A percentile compares a stretch with the other conserved stretches of the same genome.
phyloP scores from a whole-genome alignment of 2,113 vertebrate genomes.

The Phyllostomus hastatus region DNA sequence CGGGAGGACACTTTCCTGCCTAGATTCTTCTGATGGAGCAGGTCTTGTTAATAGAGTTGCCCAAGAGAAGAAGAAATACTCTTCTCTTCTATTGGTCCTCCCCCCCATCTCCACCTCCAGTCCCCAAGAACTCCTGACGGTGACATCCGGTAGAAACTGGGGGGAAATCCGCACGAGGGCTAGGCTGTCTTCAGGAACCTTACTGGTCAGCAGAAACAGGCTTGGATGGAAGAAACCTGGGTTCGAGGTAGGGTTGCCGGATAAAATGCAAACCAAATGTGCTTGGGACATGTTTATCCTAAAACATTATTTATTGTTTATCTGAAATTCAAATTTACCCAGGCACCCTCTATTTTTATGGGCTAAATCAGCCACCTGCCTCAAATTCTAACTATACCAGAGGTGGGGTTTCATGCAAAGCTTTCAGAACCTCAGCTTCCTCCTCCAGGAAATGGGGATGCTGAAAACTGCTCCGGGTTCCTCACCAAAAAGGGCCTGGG shows the following conservation, averaged over 20 bases:
- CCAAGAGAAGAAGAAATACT: background rate
- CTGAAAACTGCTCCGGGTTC: no score
- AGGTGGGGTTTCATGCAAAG: background rate
- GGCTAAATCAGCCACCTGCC: background rate
- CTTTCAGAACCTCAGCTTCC: background rate
- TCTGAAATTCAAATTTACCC: background rate
- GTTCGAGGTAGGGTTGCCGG: background rate
- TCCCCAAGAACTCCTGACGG: background rate
- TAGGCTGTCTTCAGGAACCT: background rate
- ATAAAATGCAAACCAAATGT: background rate
- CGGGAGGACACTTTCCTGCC: background rate
- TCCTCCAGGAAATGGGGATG: background rate
- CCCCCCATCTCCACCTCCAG: background rate
- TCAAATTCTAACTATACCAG: background rate
- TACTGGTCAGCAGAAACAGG: background rate
- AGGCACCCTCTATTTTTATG: background rate
- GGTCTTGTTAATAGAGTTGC: background rate
- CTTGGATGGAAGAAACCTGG: background rate
- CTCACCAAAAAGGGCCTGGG: background rate
- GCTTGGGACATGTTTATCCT: background rate
- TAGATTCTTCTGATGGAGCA: background rate
- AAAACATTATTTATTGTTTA: background rate
- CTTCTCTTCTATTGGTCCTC: fast-evolving
- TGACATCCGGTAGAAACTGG: background rate
- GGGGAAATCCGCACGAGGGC: fast-evolving